Evolutionary conservation across 1,140 invertebrate species (phyloP), one percentile per base, ranked within the genome.

Genomic region (Drosophila repleta): DNA sequence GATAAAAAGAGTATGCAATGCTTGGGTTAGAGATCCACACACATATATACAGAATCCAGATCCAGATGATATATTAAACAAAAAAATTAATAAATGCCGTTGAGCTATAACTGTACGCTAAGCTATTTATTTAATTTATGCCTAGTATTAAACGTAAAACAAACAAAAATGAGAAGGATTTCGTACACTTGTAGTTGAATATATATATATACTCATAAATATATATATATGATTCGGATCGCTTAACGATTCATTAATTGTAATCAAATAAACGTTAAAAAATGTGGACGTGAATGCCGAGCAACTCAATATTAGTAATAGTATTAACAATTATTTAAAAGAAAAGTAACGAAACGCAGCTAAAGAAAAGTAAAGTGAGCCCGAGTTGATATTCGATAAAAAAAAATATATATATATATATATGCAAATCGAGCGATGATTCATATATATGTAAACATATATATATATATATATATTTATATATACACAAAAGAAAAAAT

Each of bases 71-170:
- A 87, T 81, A 77, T 69, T n/a, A n/a, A 73, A 76, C 73, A 29
- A 35, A 10, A 35, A 11, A 35, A 35, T 35, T 11, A 35, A 76
- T 76, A 63, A 74, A 74, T 76, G 67, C 76, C 79, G 76, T 69
- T 78, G 75, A 85, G 82, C 77, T 84, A 87, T 74, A 77, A 77
- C 62, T 77, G 77, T 87, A 85, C 65, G 82, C 82, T 85, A 85
- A 85, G 83, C 83, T 87, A 87, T 87, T 87, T 87, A 87, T 87
- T 87, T 87, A 76, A 87, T 88, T 87, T 87, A 87, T 87, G 82
- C 75, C 51, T 87, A 87, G 82, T 87, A 87, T 87, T 88, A 87
- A 85, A 75, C 39, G 55, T 53, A 29, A 65, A 61, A 60, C 13
- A 52, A 75, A 49, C 15, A 49, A 57, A 52, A 46, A 17, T 51